Evolutionary conservation across 1,140 invertebrate genomes (phyloP), one percentile per base, ranked within the genome.

Genomic region (Papilio glaucus): DNA sequence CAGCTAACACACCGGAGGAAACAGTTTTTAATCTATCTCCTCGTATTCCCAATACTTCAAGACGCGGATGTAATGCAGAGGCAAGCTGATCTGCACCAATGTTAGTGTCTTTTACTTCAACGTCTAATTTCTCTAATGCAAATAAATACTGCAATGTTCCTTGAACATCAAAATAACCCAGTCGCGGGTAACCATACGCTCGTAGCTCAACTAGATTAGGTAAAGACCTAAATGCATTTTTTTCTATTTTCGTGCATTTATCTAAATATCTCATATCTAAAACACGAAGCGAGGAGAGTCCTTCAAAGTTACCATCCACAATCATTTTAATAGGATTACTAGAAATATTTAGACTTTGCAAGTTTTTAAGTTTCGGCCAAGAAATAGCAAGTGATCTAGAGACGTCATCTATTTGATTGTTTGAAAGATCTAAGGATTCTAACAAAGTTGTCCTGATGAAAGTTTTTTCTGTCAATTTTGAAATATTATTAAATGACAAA

Each of bases 61-160:
- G 92, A n/a, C 97, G 93, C 4, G 97, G 96, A 89, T 97, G 97
- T 80, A 96, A 95, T 15, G 95, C 94, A 0, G 96, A 94, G 72
- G 96, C 96, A 12, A 98, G 89, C 83, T 98, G 97, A 84, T 98
- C 97, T 75, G 96, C 95, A 29, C 97, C 96, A 57, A 98, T 95
- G 57, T 95, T 95, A 0, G 95, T 91, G 83, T 98, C 97, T 87
- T 98, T 98, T 0, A 98, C 95, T 93, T 98, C 98, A 61, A 98
- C 95, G 77, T 98, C 96, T 2, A 98, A 87, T 53, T 91, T 93
- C 89, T 97, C 95, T 33, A 97, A 83, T 0, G 95, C 95, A 4
- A 94, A 94, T 83, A 97, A 93, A 69, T 95, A 94, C 77, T 96
- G 95, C 4, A 98, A 87, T 37, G 98, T 94, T 7, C 97, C 97